Percentiles rank a stretch among this genome's conserved stretches.
Evolutionary conservation across 2,797 vertebrate species (phyloP).

Genomic region (Simalia tracyae): DNA sequence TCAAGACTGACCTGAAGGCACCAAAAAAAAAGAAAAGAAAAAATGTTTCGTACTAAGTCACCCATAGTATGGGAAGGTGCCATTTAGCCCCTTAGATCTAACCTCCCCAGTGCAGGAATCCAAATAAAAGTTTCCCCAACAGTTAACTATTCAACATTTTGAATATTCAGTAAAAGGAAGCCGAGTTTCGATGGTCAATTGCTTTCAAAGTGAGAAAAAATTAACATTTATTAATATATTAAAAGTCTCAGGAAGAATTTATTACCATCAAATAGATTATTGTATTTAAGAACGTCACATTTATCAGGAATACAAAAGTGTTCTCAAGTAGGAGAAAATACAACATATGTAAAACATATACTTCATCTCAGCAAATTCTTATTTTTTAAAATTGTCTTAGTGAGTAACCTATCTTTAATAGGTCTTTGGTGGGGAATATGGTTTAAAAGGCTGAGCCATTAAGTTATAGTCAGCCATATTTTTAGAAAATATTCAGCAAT

Average conservation of each 20-base stretch:
- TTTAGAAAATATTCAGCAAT: background rate
- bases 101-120: too few relatives aligned
- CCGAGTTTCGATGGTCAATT: too few relatives aligned
- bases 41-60: too few relatives aligned
- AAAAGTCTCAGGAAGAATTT: background rate
- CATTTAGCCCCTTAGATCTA: too few relatives aligned
- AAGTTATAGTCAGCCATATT: background rate
- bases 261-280: background rate
- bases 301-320: background rate
- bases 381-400: background rate
- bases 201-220: too few relatives aligned
- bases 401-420: background rate
- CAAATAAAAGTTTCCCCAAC: too few relatives aligned
- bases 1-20: background rate
- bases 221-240: too few relatives aligned
- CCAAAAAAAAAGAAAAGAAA: background rate
- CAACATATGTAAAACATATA: background rate
- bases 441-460: background rate
- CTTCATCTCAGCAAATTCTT: background rate
- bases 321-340: background rate
- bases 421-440: background rate
- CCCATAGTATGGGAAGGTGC: too few relatives aligned
- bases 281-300: background rate
- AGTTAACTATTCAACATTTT: too few relatives aligned
- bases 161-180: too few relatives aligned